phyloP scores from a whole-genome alignment of 2,113 vertebrate species.

The Empidonax alnorum region DNA sequence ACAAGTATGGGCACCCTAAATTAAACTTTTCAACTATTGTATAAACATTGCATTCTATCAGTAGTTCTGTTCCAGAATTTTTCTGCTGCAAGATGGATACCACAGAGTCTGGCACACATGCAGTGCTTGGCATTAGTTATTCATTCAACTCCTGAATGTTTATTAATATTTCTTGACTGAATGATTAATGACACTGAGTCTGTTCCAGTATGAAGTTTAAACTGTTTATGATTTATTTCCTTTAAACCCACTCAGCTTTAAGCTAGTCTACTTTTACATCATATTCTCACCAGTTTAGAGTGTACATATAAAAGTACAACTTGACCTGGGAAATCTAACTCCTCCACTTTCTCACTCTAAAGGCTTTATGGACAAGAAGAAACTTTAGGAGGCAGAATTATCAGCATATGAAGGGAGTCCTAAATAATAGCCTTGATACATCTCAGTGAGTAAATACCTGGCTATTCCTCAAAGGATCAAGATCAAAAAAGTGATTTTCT shows the following conservation, averaged over 20 bases:
- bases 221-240: background rate
- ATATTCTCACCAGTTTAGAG: background rate
- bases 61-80: background rate
- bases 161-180: background rate
- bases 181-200: background rate
- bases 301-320: background rate
- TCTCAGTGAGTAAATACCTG: background rate
- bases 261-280: background rate
- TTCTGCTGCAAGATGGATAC: background rate
- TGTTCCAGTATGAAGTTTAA: background rate
- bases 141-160: background rate
- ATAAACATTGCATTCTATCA: background rate
- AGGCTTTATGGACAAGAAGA: background rate
- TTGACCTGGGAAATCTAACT: background rate
- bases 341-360: background rate
- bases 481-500: background rate
- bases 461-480: background rate
- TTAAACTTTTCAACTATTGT: background rate
- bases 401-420: background rate
- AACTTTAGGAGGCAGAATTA: background rate
- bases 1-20: background rate
- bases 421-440: background rate
- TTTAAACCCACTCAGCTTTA: background rate
- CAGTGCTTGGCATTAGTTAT: background rate
- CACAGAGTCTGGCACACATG: background rate